These are phyloP conservation scores for Volucella inflata DNA, from an alignment of 2,888 invertebrate species.

Conservation along the genomic window DNA sequence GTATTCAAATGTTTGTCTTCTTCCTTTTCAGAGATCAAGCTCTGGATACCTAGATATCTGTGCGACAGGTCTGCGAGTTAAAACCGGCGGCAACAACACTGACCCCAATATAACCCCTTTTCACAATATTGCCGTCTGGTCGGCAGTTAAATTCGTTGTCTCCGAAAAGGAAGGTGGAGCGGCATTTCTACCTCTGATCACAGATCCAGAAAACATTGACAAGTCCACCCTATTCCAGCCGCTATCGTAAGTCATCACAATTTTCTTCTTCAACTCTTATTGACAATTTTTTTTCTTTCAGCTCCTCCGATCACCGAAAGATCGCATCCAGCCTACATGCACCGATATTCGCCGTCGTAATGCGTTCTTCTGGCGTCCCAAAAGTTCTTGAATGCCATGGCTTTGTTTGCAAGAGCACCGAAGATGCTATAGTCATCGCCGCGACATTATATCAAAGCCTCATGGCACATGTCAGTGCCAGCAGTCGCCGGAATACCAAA, in stretches of 20 bases:
- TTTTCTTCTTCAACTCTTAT: neutral
- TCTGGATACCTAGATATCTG: slow-evolving; percentile 83
- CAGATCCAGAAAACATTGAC: slow-evolving; percentile 91
- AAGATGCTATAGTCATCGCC: slow-evolving; percentile 95
- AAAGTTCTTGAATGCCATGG: slow-evolving; percentile 95
- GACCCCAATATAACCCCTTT: slow-evolving; percentile 89
- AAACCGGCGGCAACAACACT: slow-evolving; percentile 83
- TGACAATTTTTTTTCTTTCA: slow-evolving; percentile 74
- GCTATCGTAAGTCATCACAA: slow-evolving; percentile 79
- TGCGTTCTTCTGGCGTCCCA: slow-evolving; percentile 90
- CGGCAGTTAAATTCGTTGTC: slow-evolving; percentile 93
- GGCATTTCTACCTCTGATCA: slow-evolving; percentile 93
- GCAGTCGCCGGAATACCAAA: slow-evolving; percentile 81
- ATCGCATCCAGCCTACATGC: slow-evolving; percentile 87
- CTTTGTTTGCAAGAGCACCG: slow-evolving; percentile 94
- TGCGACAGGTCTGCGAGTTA: slow-evolving; percentile 88
- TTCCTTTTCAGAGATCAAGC: slow-evolving; percentile 79
- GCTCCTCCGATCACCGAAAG: slow-evolving; percentile 81
- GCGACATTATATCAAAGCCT: slow-evolving; percentile 95
- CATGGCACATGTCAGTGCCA: slow-evolving; percentile 90
- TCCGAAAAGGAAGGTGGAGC: slow-evolving; percentile 86
- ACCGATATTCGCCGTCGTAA: slow-evolving; percentile 95
- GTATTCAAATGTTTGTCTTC: neutral
- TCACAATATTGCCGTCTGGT: slow-evolving; percentile 96
- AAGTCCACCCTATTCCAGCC: slow-evolving; percentile 88